Conservation (phyloP, 2,113 vertebrate genomes). For the Amblyopsis rosae region DNA sequence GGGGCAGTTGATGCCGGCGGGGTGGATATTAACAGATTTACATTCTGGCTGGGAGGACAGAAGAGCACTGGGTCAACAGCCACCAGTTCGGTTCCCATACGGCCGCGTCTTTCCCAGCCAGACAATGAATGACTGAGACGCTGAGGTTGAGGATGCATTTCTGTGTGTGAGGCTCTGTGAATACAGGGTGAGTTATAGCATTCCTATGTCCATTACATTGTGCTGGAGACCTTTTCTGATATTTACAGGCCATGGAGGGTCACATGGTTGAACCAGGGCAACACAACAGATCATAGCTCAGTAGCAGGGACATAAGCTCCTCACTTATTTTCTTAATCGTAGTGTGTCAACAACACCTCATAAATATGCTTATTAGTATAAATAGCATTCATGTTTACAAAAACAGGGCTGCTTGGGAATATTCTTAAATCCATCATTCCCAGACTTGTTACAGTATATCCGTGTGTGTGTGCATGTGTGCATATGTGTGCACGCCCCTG, state of each 20-base stretch:
- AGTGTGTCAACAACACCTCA: slow-evolving; percentile 13
- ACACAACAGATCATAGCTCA: slow-evolving; percentile 47
- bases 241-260: slow-evolving; percentile 61
- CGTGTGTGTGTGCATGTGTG: neutral
- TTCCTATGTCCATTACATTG: slow-evolving; percentile 58
- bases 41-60: slow-evolving; percentile 33
- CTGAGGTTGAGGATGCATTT: slow-evolving; percentile 29
- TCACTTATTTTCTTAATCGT: neutral
- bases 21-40: slow-evolving; percentile 53
- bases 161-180: slow-evolving; percentile 6
- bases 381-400: neutral
- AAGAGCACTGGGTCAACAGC: slow-evolving; percentile 39
- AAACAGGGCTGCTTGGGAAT: neutral
- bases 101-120: slow-evolving; percentile 43
- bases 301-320: slow-evolving; percentile 4
- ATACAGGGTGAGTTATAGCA: slow-evolving; percentile 54
- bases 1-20: slow-evolving; percentile 46
- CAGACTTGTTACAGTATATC: neutral
- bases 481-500: slow-evolving; percentile 8
- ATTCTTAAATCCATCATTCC: neutral
- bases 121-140: slow-evolving; percentile 42
- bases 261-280: slow-evolving; percentile 50
- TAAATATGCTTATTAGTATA: neutral
- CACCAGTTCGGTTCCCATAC: slow-evolving; percentile 55
- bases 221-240: slow-evolving; percentile 52